Evolutionary conservation across 2,888 invertebrate genomes (phyloP).

Genomic region (Agrotis exclamationis): DNA sequence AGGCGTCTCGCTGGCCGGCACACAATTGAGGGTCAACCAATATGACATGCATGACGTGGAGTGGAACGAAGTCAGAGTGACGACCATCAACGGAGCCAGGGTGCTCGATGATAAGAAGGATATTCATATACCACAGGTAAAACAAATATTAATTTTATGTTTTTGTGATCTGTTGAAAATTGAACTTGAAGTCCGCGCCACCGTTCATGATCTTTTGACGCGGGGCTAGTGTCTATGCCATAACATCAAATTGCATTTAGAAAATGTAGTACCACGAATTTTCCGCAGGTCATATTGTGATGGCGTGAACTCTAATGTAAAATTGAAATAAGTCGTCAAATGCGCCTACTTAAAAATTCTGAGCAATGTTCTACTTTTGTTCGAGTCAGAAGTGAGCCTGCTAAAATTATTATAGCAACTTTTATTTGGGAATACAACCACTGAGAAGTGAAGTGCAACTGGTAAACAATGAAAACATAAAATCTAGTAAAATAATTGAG

Average conservation of each 20-base stretch:
- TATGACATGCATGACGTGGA: slow-evolving; percentile 97
- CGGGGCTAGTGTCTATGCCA: no score
- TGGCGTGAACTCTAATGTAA: not conserved
- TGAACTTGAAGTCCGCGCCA: no score
- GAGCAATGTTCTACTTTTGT: not conserved
- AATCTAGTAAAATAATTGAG: no score
- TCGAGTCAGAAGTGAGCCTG: not conserved
- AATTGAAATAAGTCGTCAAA: not conserved
- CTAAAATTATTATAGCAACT: not conserved
- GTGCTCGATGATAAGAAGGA: slow-evolving; percentile 95
- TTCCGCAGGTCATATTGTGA: no score
- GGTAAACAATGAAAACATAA: no score
- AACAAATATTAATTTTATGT: not conserved
- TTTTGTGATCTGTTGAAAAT: not conserved
- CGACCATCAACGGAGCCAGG: slow-evolving; percentile 96
- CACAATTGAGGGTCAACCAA: slow-evolving; percentile 96
- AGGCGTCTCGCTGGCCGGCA: slow-evolving; percentile 96
- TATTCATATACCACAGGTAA: slow-evolving; percentile 95
- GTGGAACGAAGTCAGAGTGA: slow-evolving; percentile 96
- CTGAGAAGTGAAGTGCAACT: no score
- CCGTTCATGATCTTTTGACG: no score
- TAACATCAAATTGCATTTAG: no score
- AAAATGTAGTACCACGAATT: no score
- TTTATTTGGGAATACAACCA: not conserved
- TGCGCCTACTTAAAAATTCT: not conserved